phyloP scores from a whole-genome alignment of 2,113 vertebrate genomes.

The Albula goreensis region DNA sequence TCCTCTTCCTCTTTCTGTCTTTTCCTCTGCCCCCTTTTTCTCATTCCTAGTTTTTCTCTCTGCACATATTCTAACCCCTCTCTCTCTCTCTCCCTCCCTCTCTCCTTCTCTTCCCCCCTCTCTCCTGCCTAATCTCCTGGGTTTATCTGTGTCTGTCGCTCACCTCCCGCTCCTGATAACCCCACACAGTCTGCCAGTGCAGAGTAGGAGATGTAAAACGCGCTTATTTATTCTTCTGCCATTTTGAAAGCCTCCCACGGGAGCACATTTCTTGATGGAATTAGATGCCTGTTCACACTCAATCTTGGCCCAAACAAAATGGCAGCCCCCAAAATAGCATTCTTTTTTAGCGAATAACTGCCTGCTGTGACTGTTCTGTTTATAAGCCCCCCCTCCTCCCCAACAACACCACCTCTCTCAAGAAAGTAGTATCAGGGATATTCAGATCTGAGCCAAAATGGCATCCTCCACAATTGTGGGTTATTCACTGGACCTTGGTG shows the following conservation, averaged over 20 bases:
- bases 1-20: background rate
- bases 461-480: background rate
- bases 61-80: background rate
- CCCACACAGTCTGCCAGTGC: slow-evolving; percentile 53
- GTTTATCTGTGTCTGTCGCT: slow-evolving; percentile 62
- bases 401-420: background rate
- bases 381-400: background rate
- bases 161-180: slow-evolving; percentile 65
- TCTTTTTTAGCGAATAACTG: background rate
- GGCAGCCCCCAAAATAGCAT: background rate
- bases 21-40: background rate
- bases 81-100: background rate
- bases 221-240: slow-evolving; percentile 67
- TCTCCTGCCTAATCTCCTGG: slow-evolving; percentile 47
- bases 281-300: background rate
- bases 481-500: background rate
- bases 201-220: slow-evolving; percentile 60
- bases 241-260: slow-evolving; percentile 47
- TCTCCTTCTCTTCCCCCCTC: background rate
- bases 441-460: background rate
- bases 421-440: background rate
- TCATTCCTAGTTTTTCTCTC: no score
- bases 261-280: background rate
- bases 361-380: background rate
- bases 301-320: background rate